Base-by-base conservation (phyloP, 2,113 vertebrate species). In the Dicerorhinus sumatrensis region DNA sequence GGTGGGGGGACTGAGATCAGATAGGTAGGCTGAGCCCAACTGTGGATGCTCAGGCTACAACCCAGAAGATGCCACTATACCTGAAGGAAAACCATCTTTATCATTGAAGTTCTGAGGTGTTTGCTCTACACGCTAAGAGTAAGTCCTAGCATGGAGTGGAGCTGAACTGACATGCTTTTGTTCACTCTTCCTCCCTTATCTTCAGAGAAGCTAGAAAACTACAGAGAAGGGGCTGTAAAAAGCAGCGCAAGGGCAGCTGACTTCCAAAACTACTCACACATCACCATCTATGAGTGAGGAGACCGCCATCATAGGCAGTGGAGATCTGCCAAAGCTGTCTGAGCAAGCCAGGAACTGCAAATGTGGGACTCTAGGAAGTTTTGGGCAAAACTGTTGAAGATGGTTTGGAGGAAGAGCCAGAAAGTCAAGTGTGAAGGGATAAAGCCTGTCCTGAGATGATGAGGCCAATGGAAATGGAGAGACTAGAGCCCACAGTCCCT, bases 261-360 rank as follows among this genome's bases (percentile, higher is more conserved):
- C 60, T 70, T 25, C 83, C 62, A 31, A 46, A 84, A 58, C 29
- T 51, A 11, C 69, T 25, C n/a, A 63, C 1, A 0, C 14, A 29
- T 11, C 79, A 18, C 31, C 33, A 18, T 5, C 16, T 42, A 1
- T 27, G 17, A 76, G 13, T 58, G 29, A 76, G 60, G 23, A 72
- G 25, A 48, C 54, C 1, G 8, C 10, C 10, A 0, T 56, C 13
- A 16, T 0, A 11, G 23, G 62, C 58, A 10, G 1, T 3, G 4
- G 29, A 25, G 33, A 77, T 3, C 42, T 12, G 17, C 25, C 6
- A 4, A 18, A 31, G 70, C 48, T 17, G 3, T 42, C 33, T 31
- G 67, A 70, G n/a, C 2, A 23, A 14, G 11, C 42, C 17, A 33
- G 18, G 20, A 36, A 63, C 11, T 6, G 1, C 9, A 31, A 39